A percentile compares a stretch with the other conserved stretches of the same genome.
These are phyloP conservation scores for Puntigrus tetrazona DNA, from an alignment of 2,113 vertebrate species.

Conservation along the genomic window DNA sequence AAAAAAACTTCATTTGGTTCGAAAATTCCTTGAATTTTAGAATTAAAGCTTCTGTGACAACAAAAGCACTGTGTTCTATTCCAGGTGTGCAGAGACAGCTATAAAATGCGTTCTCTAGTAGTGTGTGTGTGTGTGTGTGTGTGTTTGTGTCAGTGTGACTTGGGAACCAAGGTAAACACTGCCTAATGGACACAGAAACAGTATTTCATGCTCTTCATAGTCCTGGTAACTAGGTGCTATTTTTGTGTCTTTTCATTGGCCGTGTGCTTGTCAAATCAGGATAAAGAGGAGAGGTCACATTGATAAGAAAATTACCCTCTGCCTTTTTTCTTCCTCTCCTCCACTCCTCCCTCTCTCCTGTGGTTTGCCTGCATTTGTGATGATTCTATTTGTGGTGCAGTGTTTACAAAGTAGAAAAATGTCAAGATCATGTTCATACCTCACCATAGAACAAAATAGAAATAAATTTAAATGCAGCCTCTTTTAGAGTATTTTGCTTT, in stretches of 20 bases:
- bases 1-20: background rate
- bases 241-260: slow-evolving; percentile 66
- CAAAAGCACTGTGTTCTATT: background rate
- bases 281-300: slow-evolving; percentile 62
- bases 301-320: slow-evolving; percentile 60
- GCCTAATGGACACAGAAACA: slow-evolving; percentile 76
- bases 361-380: slow-evolving; percentile 50
- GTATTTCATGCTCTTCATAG: slow-evolving; percentile 52
- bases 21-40: background rate
- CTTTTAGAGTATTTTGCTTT: background rate
- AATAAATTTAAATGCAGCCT: background rate
- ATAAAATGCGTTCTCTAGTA: background rate
- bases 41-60: background rate
- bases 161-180: slow-evolving; percentile 48
- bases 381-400: slow-evolving; percentile 64
- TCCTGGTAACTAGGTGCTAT: slow-evolving; percentile 72
- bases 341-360: slow-evolving; percentile 43
- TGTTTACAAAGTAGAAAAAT: slow-evolving; percentile 67
- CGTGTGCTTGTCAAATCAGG: slow-evolving; percentile 62
- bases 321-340: slow-evolving; percentile 24
- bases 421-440: background rate
- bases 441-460: background rate
- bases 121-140: background rate
- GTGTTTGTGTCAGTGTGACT: background rate
- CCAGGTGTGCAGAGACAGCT: background rate